These are phyloP conservation scores for Chiloscyllium punctatum DNA, from an alignment of 2,797 vertebrate genomes.

Conservation along the genomic window DNA sequence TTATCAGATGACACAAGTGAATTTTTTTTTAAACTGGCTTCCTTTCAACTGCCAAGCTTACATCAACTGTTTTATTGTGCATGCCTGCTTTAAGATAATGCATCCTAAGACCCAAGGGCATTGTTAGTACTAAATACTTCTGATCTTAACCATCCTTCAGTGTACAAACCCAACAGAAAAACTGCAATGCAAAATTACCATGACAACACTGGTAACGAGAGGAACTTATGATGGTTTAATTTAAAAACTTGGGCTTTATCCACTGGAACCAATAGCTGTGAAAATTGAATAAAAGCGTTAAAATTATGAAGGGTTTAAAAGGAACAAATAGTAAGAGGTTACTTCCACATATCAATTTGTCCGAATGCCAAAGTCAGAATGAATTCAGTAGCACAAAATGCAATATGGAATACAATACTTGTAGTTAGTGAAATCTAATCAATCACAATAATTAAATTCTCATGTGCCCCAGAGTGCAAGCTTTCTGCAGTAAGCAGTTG, in stretches of 20 bases:
- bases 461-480: not conserved
- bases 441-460: not conserved
- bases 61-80: not conserved
- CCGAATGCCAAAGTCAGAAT: not conserved
- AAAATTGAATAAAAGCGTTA: not conserved
- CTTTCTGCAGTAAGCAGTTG: not conserved
- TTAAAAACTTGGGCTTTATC: not conserved
- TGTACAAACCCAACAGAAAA: not conserved
- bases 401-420: not conserved
- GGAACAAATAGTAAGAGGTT: not conserved
- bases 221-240: not conserved
- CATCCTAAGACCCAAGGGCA: not conserved
- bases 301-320: not conserved
- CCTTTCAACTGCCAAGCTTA: not conserved
- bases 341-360: not conserved
- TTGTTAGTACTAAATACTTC: not conserved
- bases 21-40: not conserved
- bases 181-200: not conserved
- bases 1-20: not conserved
- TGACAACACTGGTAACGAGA: not conserved
- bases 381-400: not conserved
- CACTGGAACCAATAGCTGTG: not conserved
- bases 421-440: not conserved
- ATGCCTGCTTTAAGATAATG: not conserved
- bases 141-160: not conserved